A percentile compares a stretch with the other conserved stretches of the same genome.
Evolutionary conservation across 2,888 invertebrate genomes (phyloP).

Genomic region (Drosophila anomalata): DNA sequence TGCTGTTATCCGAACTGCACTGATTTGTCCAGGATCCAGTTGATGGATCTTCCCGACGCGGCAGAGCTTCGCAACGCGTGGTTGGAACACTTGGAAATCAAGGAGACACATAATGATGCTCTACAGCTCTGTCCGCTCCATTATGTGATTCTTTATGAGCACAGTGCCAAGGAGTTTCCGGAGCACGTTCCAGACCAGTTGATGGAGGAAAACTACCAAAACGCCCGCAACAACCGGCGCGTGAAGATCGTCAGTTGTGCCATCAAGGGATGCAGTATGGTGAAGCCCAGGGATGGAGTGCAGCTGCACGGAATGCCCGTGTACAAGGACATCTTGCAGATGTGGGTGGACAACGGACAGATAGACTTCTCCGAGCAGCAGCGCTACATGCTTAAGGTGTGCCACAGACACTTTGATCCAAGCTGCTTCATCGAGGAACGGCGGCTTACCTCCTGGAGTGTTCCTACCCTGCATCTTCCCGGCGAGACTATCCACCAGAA

Average conservation of each 20-base stretch:
- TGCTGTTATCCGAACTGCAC: constrained; percentile 69
- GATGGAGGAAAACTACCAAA: constrained; percentile 45
- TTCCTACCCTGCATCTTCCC: constrained; percentile 72
- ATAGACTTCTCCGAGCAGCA: constrained; percentile 62
- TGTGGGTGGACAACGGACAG: constrained; percentile 75
- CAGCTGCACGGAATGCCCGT: constrained; percentile 65
- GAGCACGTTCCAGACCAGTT: constrained; percentile 29
- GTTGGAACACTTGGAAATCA: constrained; percentile 46
- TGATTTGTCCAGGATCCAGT: constrained; percentile 39
- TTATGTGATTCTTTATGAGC: constrained; percentile 59
- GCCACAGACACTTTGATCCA: constrained; percentile 74
- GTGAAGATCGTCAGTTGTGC: constrained; percentile 58
- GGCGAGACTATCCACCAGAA: constrained; percentile 34
- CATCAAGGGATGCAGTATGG: constrained; percentile 53
- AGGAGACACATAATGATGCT: constrained; percentile 4
- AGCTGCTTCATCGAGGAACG: constrained; percentile 59
- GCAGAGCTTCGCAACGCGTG: constrained; percentile 47
- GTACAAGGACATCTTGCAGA: constrained; percentile 55
- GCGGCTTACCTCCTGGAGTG: constrained; percentile 72
- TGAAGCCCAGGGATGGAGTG: constrained; percentile 56
- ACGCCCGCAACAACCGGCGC: constrained; percentile 48
- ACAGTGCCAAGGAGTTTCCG: constrained; percentile 43
- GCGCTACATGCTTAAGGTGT: constrained; percentile 72
- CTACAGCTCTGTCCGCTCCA: constrained; percentile 65
- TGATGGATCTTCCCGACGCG: constrained; percentile 57